Base-by-base conservation (phyloP, 2,797 vertebrate genomes). In the Apodemus agrarius region DNA sequence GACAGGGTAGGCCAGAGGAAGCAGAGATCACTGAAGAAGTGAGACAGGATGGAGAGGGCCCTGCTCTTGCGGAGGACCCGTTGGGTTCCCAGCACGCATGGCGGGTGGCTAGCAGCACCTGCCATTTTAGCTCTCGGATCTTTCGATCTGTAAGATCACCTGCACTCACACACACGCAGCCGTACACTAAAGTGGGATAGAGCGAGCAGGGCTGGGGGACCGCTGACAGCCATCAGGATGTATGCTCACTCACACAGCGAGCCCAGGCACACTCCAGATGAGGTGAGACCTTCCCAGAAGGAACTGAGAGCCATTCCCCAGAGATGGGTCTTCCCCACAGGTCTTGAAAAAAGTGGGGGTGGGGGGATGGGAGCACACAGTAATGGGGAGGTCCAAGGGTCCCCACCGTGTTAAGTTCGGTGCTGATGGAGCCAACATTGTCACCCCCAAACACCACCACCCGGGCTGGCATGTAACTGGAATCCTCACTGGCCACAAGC, bases 361-460 rank as follows among this genome's bases (percentile, higher is more conserved):
- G 59, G 9, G 59, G 59, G 52, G 65, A 37, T 14, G 31, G 26
- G 49, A 65, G 17, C 1, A 16, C 16, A 63, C 74, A 59, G 57
- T 22, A 54, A 67, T 99, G 13, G 2, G 1, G 2, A 21, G 17
- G 57, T 12, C 29, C 34, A 0, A 63, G 74, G 83, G 65, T 90
- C 72, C 99, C 99, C 97, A 99, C 99, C 40, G 99, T 99, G 83
- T 99, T 99, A 8, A 99, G 99, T 93, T 99, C 99, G 0, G 99
- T 99, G 97, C 98, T 99, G 98, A 99, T 97, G 98, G 98, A 98
- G 78, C 98, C 98, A 0, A 99, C 96, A 83, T 99, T 99, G 82
- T 99, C 99, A 93, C 99, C 99, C 24, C 99, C 99, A 96, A 99
- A 98, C 84, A 99, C 99, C 96, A 99, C 98, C 0, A 99, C 98